Conservation (phyloP, 2,113 vertebrate species). For the Corapipo altera region DNA sequence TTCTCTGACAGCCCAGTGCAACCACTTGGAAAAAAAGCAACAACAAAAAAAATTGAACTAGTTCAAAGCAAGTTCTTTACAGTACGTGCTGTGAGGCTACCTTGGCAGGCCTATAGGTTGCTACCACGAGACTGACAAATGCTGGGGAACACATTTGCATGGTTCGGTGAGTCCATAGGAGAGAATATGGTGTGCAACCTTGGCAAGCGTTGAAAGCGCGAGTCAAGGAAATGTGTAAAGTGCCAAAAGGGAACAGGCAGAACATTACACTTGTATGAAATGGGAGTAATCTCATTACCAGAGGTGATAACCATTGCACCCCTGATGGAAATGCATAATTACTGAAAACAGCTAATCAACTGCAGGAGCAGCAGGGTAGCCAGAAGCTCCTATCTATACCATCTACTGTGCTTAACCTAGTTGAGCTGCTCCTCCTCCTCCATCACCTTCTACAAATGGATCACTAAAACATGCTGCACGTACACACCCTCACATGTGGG, state of each 20-base stretch:
- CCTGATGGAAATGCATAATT: slow-evolving; percentile 74
- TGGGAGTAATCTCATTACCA: slow-evolving; percentile 73
- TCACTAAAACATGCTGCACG: background rate
- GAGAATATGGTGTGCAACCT: slow-evolving; percentile 42
- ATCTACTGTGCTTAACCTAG: slow-evolving; percentile 61
- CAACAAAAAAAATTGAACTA: background rate
- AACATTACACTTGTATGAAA: slow-evolving; percentile 61
- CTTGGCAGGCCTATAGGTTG: background rate
- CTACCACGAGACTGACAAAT: background rate
- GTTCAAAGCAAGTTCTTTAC: background rate
- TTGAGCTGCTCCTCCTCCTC: slow-evolving; percentile 44
- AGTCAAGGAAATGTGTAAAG: slow-evolving; percentile 42
- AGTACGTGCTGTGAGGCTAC: background rate
- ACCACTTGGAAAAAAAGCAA: background rate
- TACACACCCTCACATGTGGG: slow-evolving; percentile 1
- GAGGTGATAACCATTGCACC: slow-evolving; percentile 74
- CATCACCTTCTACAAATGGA: background rate
- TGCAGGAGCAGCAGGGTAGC: slow-evolving; percentile 63
- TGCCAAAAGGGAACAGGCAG: slow-evolving; percentile 59
- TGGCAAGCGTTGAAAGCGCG: slow-evolving; percentile 1
- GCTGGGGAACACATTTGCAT: background rate
- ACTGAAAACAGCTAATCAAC: slow-evolving; percentile 73
- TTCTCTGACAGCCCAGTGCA: background rate
- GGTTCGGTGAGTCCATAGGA: slow-evolving; percentile 16
- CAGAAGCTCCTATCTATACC: slow-evolving; percentile 41